Base-by-base conservation (phyloP, 1,140 invertebrate species). In the Limonius californicus region DNA sequence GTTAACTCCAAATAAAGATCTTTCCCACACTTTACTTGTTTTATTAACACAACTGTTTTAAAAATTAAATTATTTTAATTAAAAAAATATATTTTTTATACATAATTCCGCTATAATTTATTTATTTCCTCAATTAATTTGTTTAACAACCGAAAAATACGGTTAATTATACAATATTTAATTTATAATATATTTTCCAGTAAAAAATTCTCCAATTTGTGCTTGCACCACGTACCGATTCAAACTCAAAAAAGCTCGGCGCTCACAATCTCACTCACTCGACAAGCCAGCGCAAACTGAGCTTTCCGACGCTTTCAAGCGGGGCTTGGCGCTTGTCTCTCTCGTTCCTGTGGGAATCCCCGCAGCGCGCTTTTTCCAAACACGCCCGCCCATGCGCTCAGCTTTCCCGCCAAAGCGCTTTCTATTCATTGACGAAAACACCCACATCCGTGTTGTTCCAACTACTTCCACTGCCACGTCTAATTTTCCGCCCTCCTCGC, bases 341-440 rank as follows among this genome's bases (percentile, higher is more conserved):
- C 9, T 50, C 16, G 1, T 8, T 16, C 14, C 11, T 14, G 19
- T 3, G 2, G 45, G 15, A 50, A 18, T 18, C 16, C 2, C 45
- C 2, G 15, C 45, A 21, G 3, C 16, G 7, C 2, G 18, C 45
- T 21, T 18, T 50, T 3, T 50, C 45, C 9, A 21, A 18, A 50
- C 45, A 50, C 15, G 6, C 7, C 7, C 16, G 20, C n/a, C 16
- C 45, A 50, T 50, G 45, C 45, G 45, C 45, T 21, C 7, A 19
- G 16, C 9, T 18, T 50, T 50, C 45, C 45, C 45, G 45, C 45
- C 45, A 50, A 50, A 50, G 45, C 45, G 18, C n/a, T 7, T 50
- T 18, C 45, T 50, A 50, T 50, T 50, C 45, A 50, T 50, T 50
- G 45, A 50, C 45, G 20, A 50, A 50, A 50, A 50, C 45, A 50